Conservation (phyloP, 2,888 invertebrate species). For the Strigamia transsilvanica region DNA sequence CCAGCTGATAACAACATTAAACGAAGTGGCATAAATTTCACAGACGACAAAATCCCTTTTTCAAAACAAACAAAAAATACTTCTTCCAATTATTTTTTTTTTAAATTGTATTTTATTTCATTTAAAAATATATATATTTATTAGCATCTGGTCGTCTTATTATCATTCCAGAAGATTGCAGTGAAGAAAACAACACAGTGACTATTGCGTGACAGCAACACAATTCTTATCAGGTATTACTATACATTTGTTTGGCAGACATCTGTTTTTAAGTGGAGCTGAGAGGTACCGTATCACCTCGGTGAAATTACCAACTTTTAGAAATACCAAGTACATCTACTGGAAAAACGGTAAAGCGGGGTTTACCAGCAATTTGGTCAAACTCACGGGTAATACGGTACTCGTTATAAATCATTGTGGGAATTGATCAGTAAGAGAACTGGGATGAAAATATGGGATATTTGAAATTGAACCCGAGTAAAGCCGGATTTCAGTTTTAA, state of each 20-base stretch:
- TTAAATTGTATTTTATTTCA: too few species aligned
- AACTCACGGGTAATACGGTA: too few species aligned
- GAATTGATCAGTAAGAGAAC: not conserved
- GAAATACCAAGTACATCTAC: too few species aligned
- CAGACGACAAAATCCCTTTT: conserved; percentile 2
- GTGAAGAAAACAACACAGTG: conserved; percentile 97
- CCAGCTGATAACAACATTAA: conserved; percentile 21
- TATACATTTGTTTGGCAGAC: too few species aligned
- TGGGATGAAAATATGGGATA: not conserved
- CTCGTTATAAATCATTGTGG: too few species aligned
- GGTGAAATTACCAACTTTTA: too few species aligned
- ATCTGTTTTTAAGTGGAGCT: too few species aligned
- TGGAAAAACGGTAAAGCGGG: too few species aligned
- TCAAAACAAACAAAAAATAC: not conserved
- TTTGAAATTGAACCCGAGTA: not conserved
- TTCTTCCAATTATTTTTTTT: conserved; percentile 58
- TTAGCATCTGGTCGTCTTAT: conserved; percentile 89
- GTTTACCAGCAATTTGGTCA: too few species aligned
- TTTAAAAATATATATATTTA: too few species aligned
- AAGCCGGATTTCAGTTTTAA: not conserved
- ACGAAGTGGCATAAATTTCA: not conserved
- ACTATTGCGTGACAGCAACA: conserved; percentile 94
- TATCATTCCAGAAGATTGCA: conserved; percentile 94
- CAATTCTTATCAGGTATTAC: too few species aligned
- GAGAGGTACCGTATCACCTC: too few species aligned